Base-by-base conservation (phyloP, 2,888 invertebrate species). In the Drosophila vallismaia region DNA sequence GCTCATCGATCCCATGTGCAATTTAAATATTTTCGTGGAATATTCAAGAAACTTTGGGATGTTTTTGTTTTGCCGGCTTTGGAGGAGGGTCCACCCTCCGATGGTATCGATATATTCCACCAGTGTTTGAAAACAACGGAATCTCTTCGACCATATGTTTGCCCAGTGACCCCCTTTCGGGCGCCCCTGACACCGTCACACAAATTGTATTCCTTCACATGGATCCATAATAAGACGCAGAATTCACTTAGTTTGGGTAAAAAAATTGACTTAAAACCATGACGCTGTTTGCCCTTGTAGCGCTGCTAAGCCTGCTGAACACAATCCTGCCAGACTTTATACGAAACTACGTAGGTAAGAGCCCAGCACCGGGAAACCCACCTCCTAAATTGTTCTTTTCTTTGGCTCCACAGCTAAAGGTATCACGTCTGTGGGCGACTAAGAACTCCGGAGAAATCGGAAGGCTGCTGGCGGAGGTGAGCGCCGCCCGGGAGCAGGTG, bases 291-390 rank as follows among this genome's bases (percentile, higher is more conserved):
- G 31, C 66, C 53, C 28, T 79, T 3, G 78, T 82, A 55, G 75
- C 76, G 38, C 68, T 86, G 38, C 64, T 82, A 63, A 78, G 86
- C 57, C 73, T 82, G 51, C 70, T 86, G 36, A 77, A 71, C 60
- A 86, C 78, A 51, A 49, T 82, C 76, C 80, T 82, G 68, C 86
- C 82, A 55, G 86, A 82, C 54, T 67, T 82, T 14, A 58, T 83
- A 57, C 69, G 73, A 10, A 76, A 83, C 67, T 80, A 86, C 76
- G 82, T 82, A 66, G 72, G 72, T 76, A 10, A 5, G 19, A 4
- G 0, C 14, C 2, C 8, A 0, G 4, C 9, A 5, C 14, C 3
- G 14, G 7, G n/a, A 48, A 9, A 19, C 28, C 58, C 29, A 33
- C 33, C 40, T 10, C 29, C 38, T n/a, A 14, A 6, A 4, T 8